phyloP scores from a whole-genome alignment of 2,113 vertebrate genomes.

The Ahaetulla prasina region DNA sequence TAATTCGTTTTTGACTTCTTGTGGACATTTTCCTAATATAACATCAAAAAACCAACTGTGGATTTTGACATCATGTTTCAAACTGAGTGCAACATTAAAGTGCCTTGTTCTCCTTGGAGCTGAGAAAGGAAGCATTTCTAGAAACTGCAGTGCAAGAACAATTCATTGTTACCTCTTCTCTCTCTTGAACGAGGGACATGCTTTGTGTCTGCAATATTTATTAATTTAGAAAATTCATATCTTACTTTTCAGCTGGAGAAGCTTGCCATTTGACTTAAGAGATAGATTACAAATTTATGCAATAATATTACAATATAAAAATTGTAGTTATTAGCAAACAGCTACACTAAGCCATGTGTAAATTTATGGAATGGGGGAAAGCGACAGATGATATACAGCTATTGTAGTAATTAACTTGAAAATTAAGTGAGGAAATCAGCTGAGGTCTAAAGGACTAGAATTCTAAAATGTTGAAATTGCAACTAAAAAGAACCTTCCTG shows the following conservation, averaged over 20 bases:
- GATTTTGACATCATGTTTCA: background rate
- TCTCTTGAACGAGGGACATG: background rate
- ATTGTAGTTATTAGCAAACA: background rate
- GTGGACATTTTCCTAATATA: background rate
- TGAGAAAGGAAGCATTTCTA: background rate
- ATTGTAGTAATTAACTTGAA: background rate
- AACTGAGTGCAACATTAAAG: background rate
- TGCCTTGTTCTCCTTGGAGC: background rate
- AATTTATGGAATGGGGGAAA: background rate
- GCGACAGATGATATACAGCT: background rate
- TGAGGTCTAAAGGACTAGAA: background rate
- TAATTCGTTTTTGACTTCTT: background rate
- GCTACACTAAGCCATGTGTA: background rate
- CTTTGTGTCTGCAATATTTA: background rate
- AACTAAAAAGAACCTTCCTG: background rate
- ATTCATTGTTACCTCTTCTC: background rate
- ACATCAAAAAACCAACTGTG: background rate
- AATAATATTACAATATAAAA: background rate
- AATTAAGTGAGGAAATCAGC: background rate
- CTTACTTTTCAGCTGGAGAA: background rate
- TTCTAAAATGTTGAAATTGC: background rate
- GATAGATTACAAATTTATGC: background rate
- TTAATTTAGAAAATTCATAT: background rate
- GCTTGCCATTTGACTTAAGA: background rate
- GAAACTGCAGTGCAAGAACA: background rate